These are phyloP conservation scores for Dinoponera quadriceps DNA, from an alignment of 1,140 invertebrate genomes.

Conservation along the genomic window DNA sequence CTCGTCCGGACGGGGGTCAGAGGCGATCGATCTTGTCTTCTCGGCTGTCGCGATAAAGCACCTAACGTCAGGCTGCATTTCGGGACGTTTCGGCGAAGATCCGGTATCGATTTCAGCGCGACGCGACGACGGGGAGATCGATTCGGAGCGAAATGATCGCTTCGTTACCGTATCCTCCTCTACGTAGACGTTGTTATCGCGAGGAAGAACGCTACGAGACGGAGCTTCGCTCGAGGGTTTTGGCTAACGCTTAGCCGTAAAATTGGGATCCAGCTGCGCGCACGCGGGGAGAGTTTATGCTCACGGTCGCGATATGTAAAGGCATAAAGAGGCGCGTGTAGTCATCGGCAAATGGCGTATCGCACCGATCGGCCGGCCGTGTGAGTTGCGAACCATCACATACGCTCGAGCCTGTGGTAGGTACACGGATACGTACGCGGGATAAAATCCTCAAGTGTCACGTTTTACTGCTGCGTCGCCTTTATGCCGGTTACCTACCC, in stretches of 20 bases:
- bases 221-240: conserved; percentile 9
- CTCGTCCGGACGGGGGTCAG: conserved; percentile 2
- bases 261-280: conserved; percentile 40
- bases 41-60: conserved; percentile 51
- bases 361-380: conserved; percentile 23
- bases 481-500: conserved; percentile 63
- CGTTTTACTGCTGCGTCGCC: conserved; percentile 62
- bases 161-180: background rate
- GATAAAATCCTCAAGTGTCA: conserved; percentile 71
- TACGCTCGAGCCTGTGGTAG: background rate
- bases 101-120: conserved; percentile 36
- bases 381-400: too few relatives aligned
- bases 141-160: conserved; percentile 19
- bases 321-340: background rate
- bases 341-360: conserved; percentile 47
- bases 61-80: conserved; percentile 61
- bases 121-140: background rate
- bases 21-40: conserved; percentile 56
- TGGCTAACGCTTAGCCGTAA: conserved; percentile 26
- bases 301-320: background rate
- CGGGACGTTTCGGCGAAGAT: conserved; percentile 20
- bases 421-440: conserved; percentile 2
- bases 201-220: background rate
- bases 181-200: conserved; percentile 9
- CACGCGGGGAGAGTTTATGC: background rate